phyloP scores from a whole-genome alignment of 2,888 invertebrate genomes.

The Serripes groenlandicus region DNA sequence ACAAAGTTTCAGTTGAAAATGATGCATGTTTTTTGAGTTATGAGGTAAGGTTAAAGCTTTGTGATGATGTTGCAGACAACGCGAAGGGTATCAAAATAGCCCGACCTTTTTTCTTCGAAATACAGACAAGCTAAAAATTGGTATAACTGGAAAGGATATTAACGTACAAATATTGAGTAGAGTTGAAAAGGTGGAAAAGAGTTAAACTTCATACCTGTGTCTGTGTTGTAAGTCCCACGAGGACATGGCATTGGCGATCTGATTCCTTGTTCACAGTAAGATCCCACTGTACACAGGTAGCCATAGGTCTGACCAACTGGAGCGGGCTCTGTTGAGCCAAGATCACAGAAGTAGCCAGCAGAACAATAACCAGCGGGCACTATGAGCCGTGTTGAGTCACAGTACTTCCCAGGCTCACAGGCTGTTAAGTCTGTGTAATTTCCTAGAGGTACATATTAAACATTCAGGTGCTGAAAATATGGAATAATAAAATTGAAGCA shows the following conservation, averaged over 20 bases:
- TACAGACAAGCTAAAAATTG: too few species aligned
- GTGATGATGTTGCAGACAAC: too few species aligned
- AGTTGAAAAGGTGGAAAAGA: too few species aligned
- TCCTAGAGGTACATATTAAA: slow-evolving; percentile 78
- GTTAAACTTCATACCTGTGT: slow-evolving; percentile 76
- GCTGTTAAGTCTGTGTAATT: slow-evolving; percentile 78
- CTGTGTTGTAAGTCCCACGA: slow-evolving; percentile 81
- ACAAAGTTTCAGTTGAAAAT: too few species aligned
- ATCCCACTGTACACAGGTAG: slow-evolving; percentile 81
- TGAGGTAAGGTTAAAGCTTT: too few species aligned
- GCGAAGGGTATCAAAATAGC: too few species aligned
- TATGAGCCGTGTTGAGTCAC: slow-evolving; percentile 76
- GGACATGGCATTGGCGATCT: slow-evolving; percentile 79
- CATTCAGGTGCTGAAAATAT: slow-evolving; percentile 73
- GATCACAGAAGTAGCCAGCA: slow-evolving; percentile 82
- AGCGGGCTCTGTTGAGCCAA: slow-evolving; percentile 72
- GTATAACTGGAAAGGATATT: too few species aligned
- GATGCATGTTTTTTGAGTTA: too few species aligned
- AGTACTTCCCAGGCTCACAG: slow-evolving; percentile 83
- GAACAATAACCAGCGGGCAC: slow-evolving; percentile 76
- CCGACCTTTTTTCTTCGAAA: too few species aligned
- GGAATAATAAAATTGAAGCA: too few species aligned
- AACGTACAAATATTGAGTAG: too few species aligned
- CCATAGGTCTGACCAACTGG: slow-evolving; percentile 80
- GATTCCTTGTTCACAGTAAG: slow-evolving; percentile 83